These are phyloP conservation scores for Dorcus parallelipipedus DNA, from an alignment of 2,888 invertebrate species.

Conservation along the genomic window DNA sequence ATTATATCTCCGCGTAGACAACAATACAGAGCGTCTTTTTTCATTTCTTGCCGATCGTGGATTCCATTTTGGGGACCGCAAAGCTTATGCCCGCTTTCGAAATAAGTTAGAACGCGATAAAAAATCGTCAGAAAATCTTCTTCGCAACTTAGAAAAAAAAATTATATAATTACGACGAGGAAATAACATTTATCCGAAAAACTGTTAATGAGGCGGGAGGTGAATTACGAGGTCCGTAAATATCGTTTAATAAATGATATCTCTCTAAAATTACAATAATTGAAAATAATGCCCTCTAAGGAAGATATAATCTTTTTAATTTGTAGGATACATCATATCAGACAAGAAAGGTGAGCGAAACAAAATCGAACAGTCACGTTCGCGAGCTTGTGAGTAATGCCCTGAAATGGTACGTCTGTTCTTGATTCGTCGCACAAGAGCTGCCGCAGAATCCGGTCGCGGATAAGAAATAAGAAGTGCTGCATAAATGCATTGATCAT, in stretches of 20 bases:
- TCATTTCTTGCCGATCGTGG: conserved; percentile 34
- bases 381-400: conserved; percentile 5
- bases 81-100: conserved; percentile 27
- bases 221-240: not conserved
- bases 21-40: conserved; percentile 34
- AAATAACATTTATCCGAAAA: no score
- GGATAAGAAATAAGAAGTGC: conserved; percentile 45
- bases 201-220: no score
- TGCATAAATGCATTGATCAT: conserved; percentile 48
- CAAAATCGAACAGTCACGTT: not conserved
- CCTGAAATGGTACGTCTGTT: conserved; percentile 9
- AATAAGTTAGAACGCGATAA: conserved; percentile 30
- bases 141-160: not conserved
- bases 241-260: conserved; percentile 14
- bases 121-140: not conserved
- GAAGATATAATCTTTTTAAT: conserved; percentile 17
- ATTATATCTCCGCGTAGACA: conserved; percentile 36
- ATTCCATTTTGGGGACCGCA: conserved; percentile 38
- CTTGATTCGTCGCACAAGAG: conserved; percentile 25
- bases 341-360: not conserved
- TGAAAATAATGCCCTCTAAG: conserved; percentile 14
- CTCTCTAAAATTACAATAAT: conserved; percentile 15
- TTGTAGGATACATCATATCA: conserved; percentile 4
- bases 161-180: not conserved
- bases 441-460: conserved; percentile 42